Conservation (phyloP, 2,797 vertebrate genomes). For the Fratercula arctica region DNA sequence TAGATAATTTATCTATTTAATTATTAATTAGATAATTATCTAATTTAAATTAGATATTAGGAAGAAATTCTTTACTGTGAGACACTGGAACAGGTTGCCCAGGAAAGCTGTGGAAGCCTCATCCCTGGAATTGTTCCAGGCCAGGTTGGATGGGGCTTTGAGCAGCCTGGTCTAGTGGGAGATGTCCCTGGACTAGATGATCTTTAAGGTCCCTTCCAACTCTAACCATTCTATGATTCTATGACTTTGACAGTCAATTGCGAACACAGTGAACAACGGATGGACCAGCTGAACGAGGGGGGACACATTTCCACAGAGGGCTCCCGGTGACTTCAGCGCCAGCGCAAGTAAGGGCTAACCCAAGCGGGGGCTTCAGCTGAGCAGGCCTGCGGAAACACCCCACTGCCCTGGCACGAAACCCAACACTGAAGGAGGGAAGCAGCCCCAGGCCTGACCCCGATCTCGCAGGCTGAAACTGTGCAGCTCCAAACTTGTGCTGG, state of each 20-base stretch:
- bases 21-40: too few relatives aligned
- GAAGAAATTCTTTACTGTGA: not conserved
- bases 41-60: not conserved
- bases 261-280: not conserved
- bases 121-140: not conserved
- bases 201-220: not conserved
- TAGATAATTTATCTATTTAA: too few relatives aligned
- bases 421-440: not conserved
- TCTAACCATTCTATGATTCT: not conserved
- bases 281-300: not conserved
- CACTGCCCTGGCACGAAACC: not conserved
- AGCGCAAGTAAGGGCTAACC: not conserved
- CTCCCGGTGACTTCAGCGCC: conserved; percentile 21
- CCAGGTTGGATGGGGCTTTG: not conserved
- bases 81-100: not conserved
- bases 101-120: not conserved
- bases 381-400: not conserved
- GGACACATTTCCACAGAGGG: not conserved
- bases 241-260: not conserved
- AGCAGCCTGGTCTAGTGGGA: not conserved
- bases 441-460: not conserved
- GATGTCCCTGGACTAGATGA: not conserved
- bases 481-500: not conserved
- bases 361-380: not conserved
- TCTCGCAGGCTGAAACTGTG: not conserved